Conservation (phyloP, 2,888 invertebrate genomes). For the Apodemia hepburni region DNA sequence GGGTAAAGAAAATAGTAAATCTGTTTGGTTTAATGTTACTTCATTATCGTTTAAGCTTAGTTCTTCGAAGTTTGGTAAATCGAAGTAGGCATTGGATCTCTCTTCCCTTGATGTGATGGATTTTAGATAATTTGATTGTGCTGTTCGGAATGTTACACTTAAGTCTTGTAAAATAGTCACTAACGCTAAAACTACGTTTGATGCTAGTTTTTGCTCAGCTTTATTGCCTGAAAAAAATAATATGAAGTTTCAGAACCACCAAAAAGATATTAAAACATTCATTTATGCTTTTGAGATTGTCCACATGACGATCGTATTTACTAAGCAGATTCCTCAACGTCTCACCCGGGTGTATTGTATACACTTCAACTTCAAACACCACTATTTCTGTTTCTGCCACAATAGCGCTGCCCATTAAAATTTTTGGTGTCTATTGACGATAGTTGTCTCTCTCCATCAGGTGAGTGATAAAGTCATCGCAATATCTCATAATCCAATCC, state of each 20-base stretch:
- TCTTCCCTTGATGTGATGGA: conserved; percentile 95
- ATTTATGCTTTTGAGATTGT: too few species aligned
- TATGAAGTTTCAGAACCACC: background rate
- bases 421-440: too few species aligned
- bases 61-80: conserved; percentile 82
- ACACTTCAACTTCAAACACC: too few species aligned
- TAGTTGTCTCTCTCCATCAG: too few species aligned
- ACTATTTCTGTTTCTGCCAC: too few species aligned
- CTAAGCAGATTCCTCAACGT: too few species aligned
- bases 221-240: conserved; percentile 77
- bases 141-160: conserved; percentile 89
- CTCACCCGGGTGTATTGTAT: too few species aligned
- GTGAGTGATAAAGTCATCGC: too few species aligned
- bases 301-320: too few species aligned
- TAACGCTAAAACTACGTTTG: conserved; percentile 92
- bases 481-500: too few species aligned
- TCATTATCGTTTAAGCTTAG: conserved; percentile 76
- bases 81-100: conserved; percentile 93
- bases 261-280: too few species aligned
- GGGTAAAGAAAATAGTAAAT: conserved; percentile 60
- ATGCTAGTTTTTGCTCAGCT: conserved; percentile 88
- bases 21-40: conserved; percentile 64
- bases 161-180: conserved; percentile 94
- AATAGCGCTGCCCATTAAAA: too few species aligned
- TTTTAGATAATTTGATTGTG: conserved; percentile 92